These are phyloP conservation scores for Pangasius larnaudii DNA, from an alignment of 2,797 vertebrate species.

Conservation along the genomic window DNA sequence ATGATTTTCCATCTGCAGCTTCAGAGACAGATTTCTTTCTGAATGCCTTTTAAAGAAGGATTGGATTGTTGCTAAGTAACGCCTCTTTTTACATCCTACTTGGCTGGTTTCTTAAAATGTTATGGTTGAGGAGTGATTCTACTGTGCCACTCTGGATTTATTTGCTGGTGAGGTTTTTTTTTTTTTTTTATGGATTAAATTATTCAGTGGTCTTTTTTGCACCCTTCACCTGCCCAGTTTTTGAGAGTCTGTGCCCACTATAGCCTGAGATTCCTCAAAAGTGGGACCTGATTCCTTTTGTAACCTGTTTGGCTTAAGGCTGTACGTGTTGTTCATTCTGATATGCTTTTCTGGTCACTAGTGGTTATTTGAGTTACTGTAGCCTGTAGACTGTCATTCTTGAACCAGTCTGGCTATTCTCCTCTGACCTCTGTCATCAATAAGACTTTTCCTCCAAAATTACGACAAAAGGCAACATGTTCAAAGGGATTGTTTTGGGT, in stretches of 20 bases:
- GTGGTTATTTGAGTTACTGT: neutral
- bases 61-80: constrained; percentile 81
- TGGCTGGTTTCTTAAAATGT: constrained; percentile 58
- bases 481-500: neutral
- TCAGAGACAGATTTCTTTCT: constrained; percentile 74
- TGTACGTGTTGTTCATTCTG: neutral
- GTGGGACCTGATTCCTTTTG: neutral
- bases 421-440: neutral
- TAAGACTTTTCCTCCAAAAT: neutral
- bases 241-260: neutral
- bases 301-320: neutral
- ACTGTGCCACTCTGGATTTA: neutral
- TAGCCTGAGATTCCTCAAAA: neutral
- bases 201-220: neutral
- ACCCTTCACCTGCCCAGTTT: neutral
- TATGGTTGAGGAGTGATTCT: neutral
- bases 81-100: constrained; percentile 66
- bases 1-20: constrained; percentile 55
- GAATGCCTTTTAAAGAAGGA: constrained; percentile 66
- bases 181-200: neutral
- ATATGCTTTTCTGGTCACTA: neutral
- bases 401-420: neutral
- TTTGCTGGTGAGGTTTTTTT: neutral
- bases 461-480: neutral
- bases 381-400: neutral